Conservation (phyloP, 2,113 vertebrate species). For the Pollachius pollachius region DNA sequence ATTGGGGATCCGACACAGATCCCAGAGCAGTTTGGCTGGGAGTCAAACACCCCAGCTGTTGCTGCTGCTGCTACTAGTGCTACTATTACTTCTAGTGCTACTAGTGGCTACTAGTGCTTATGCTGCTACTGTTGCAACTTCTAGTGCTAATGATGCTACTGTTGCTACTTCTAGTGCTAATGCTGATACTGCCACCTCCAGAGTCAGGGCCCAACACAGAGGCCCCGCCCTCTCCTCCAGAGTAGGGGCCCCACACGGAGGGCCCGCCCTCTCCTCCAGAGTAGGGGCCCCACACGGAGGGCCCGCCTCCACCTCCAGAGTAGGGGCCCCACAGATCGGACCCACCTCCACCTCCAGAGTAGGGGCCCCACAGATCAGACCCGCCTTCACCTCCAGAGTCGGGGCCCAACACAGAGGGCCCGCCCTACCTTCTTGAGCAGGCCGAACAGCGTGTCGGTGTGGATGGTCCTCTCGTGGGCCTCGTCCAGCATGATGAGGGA, state of each 20-base stretch:
- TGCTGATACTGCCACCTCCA: not conserved
- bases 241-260: not conserved
- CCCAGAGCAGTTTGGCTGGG: too few relatives aligned
- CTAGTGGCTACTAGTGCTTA: too few relatives aligned
- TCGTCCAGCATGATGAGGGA: conserved; percentile 99
- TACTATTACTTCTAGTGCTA: too few relatives aligned
- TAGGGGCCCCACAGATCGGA: too few relatives aligned
- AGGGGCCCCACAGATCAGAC: not conserved
- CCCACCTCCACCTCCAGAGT: too few relatives aligned
- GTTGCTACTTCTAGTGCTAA: too few relatives aligned
- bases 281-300: not conserved
- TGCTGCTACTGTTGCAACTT: too few relatives aligned
- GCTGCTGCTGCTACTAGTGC: too few relatives aligned
- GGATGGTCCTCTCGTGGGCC: conserved; percentile 95
- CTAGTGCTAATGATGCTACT: too few relatives aligned
- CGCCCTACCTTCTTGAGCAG: conserved; percentile 89
- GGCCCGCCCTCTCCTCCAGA: too few relatives aligned
- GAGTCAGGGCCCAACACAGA: not conserved
- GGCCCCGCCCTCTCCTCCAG: not conserved
- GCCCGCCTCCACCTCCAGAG: not conserved
- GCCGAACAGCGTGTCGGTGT: conserved; percentile 95
- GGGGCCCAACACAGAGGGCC: not conserved
- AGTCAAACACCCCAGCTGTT: too few relatives aligned
- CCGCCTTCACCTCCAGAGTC: not conserved
- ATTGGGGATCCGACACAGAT: too few relatives aligned